phyloP scores from a whole-genome alignment of 2,888 invertebrate species.

The Pandemis heparana region DNA sequence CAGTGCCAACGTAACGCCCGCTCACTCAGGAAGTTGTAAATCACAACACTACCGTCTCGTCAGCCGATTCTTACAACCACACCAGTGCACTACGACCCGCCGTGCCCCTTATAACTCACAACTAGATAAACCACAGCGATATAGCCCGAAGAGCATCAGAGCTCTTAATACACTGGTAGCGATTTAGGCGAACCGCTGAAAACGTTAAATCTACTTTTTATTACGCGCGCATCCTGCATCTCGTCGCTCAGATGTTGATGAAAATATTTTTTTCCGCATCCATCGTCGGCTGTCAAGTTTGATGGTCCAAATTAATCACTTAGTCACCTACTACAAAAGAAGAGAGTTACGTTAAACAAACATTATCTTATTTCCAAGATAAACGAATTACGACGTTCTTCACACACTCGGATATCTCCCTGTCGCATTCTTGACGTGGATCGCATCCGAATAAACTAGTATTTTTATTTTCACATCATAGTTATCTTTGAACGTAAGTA shows the following conservation, averaged over 20 bases:
- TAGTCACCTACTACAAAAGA: conserved; percentile 35
- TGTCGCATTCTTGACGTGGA: conserved; percentile 24
- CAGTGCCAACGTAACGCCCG: conserved; percentile 62
- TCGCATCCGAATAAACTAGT: conserved; percentile 16
- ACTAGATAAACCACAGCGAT: conserved; percentile 39
- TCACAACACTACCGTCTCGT: conserved; percentile 68
- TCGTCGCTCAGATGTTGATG: conserved; percentile 49
- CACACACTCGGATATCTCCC: conserved; percentile 19
- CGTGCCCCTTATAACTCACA: conserved; percentile 43
- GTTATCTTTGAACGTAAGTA: conserved; percentile 27
- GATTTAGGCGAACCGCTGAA: conserved; percentile 65
- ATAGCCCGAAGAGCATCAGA: conserved; percentile 32
- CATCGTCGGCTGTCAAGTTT: conserved; percentile 44
- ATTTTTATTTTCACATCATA: conserved; percentile 28
- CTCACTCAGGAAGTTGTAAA: conserved; percentile 79
- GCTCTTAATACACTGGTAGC: conserved; percentile 57
- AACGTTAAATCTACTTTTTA: conserved; percentile 75
- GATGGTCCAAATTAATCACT: conserved; percentile 45
- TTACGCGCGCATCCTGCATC: conserved; percentile 70
- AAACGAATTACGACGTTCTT: conserved; percentile 26
- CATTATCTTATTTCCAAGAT: conserved; percentile 37
- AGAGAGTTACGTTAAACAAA: conserved; percentile 22
- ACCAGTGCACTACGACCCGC: conserved; percentile 58
- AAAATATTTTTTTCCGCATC: conserved; percentile 42
- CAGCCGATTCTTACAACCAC: conserved; percentile 61